Evolutionary conservation across 2,113 vertebrate species (phyloP), one percentile per base, ranked within the genome.

Genomic region (Amblyornis subalaris): DNA sequence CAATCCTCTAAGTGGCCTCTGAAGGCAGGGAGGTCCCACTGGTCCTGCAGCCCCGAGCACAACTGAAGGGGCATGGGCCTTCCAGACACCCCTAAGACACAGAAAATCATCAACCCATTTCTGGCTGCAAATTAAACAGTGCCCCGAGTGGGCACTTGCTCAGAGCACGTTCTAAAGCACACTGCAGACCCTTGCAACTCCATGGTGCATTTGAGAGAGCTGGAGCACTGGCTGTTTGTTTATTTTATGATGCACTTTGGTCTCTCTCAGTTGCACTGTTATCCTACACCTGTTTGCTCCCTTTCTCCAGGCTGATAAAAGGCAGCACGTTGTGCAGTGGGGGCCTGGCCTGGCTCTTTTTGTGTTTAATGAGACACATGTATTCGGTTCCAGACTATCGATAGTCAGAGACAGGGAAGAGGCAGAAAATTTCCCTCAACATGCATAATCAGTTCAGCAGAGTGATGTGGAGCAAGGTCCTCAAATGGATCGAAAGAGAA

Each of bases 181-280:
- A 12, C 79, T 60, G 79, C 4, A 67, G 92, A 60, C 85, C 92
- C 85, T 84, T 90, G 88, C 60, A 88, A 53, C 38, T 21, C 58
- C 71, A 83, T 2, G 36, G 75, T 64, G 65, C 90, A 69, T 94
- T 51, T 95, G 85, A 91, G 90, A 93, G 90, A 95, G 82, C 85
- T 55, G 90, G 38, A 88, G 85, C 79, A 72, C 35, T 23, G 87
- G 31, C 79, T 74, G 90, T 82, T 93, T 94, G 90, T 93, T 96
- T 93, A 86, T 93, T 96, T 96, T 94, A 92, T 91, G 88, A 95
- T 88, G 93, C 95, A 95, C 95, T 95, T 97, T 92, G 95, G 94
- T 94, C 95, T 92, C 93, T 90, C 95, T 94, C 88, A 88, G 92
- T 94, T 95, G 96, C 69, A 9, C 91, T 94, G 90, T 95, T 96